Evolutionary conservation across 2,888 invertebrate species (phyloP).

Genomic region (Eurois occulta): DNA sequence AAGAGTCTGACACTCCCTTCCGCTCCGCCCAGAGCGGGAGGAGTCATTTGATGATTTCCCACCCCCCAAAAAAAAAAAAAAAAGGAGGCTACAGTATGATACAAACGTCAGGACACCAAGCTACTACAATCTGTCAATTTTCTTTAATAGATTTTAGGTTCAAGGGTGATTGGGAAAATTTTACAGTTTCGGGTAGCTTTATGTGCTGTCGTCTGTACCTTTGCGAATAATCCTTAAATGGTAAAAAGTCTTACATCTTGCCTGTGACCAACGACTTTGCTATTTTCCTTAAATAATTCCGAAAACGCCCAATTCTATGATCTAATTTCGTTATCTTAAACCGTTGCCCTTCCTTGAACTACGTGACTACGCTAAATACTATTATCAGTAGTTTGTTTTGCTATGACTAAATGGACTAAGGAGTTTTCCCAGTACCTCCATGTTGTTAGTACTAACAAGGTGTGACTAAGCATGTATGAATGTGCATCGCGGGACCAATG

Average conservation of each 20-base stretch:
- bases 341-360: conserved; percentile 35
- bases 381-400: conserved; percentile 35
- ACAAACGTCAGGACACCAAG: no score
- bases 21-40: no score
- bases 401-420: conserved; percentile 53
- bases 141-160: no score
- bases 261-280: not conserved
- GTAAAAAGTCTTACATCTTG: not conserved
- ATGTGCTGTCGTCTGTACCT: no score
- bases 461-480: conserved; percentile 61
- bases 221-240: not conserved
- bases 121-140: no score
- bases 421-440: conserved; percentile 57
- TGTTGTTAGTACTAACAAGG: conserved; percentile 20
- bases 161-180: no score
- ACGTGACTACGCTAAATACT: conserved; percentile 15
- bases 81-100: no score
- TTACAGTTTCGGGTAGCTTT: no score
- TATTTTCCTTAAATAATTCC: conserved; percentile 2
- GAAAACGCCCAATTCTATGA: not conserved
- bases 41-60: no score
- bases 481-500: conserved; percentile 43
- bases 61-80: no score
- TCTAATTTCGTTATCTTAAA: conserved; percentile 28
- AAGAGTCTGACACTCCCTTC: no score